These are phyloP conservation scores for Cyclargus thomasi DNA, from an alignment of 1,140 invertebrate genomes.

Conservation along the genomic window DNA sequence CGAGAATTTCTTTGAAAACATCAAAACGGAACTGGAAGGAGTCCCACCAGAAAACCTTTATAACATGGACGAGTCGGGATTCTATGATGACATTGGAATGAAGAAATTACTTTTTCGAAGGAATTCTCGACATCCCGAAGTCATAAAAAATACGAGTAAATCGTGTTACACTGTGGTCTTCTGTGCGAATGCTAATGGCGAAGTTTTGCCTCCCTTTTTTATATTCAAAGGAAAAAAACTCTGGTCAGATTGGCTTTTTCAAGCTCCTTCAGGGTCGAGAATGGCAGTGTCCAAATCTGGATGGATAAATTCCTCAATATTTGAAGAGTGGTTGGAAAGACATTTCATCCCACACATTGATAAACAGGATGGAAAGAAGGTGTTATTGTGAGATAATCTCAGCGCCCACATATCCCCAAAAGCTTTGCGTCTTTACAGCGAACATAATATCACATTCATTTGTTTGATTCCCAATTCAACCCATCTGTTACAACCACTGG, in stretches of 20 bases:
- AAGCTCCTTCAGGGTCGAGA: slow-evolving; percentile 15
- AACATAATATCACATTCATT: slow-evolving; percentile 10
- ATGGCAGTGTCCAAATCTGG: slow-evolving; percentile 18
- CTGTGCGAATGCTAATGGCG: slow-evolving; percentile 15
- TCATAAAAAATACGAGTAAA: slow-evolving; percentile 3
- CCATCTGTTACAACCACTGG: slow-evolving; percentile 16
- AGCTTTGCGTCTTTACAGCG: neutral
- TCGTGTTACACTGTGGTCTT: slow-evolving; percentile 12
- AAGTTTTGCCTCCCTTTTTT: slow-evolving; percentile 14
- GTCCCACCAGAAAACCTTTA: slow-evolving; percentile 17
- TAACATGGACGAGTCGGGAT: slow-evolving; percentile 16
- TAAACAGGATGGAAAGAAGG: slow-evolving; percentile 13
- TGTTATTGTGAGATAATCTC: slow-evolving; percentile 7
- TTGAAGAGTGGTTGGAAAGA: slow-evolving; percentile 9
- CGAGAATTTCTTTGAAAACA: slow-evolving; percentile 7
- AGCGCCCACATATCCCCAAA: slow-evolving; percentile 16
- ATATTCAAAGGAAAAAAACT: slow-evolving; percentile 18
- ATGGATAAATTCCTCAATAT: slow-evolving; percentile 13
- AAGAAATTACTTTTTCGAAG: slow-evolving; percentile 7
- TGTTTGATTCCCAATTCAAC: slow-evolving; percentile 13
- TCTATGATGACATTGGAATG: slow-evolving; percentile 8
- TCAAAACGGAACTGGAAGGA: neutral
- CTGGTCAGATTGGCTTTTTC: slow-evolving; percentile 17
- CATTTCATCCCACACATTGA: neutral
- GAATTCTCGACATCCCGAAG: slow-evolving; percentile 4